A percentile compares a stretch with the other conserved stretches of the same genome.
Evolutionary conservation across 1,140 invertebrate species (phyloP).

Genomic region (Homarus americanus): DNA sequence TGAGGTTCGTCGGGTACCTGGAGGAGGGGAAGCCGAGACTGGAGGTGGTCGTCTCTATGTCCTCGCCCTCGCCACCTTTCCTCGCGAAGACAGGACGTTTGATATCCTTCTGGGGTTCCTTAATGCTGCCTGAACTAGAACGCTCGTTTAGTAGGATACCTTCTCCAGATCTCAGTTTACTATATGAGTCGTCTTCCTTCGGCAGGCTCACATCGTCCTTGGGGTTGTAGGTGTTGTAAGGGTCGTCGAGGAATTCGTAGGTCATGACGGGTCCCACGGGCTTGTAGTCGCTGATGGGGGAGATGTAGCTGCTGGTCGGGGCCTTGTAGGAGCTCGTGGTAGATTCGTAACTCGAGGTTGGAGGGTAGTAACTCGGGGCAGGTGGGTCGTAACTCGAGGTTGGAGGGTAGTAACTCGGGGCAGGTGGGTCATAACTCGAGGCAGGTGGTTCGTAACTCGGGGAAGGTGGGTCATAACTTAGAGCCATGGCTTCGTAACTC

Average conservation of each 20-base stretch:
- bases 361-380: too few species aligned
- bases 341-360: conserved; percentile 5
- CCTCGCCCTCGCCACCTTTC: background rate
- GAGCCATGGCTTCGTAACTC: conserved; percentile 60
- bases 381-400: background rate
- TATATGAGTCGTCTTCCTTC: background rate
- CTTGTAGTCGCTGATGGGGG: background rate
- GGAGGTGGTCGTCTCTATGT: background rate
- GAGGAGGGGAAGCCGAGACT: conserved; percentile 21
- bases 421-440: background rate
- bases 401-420: too few species aligned
- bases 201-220: conserved; percentile 16
- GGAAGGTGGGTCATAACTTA: conserved; percentile 40
- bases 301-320: background rate
- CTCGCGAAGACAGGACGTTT: background rate
- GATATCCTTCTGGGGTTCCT: background rate
- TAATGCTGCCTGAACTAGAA: background rate
- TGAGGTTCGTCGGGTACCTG: background rate
- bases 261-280: conserved; percentile 9
- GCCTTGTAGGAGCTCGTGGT: background rate
- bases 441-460: conserved; percentile 31
- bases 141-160: background rate
- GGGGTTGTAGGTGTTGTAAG: conserved; percentile 56
- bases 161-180: background rate
- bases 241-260: conserved; percentile 51